A percentile compares a stretch with the other conserved stretches of the same genome.
Evolutionary conservation across 2,888 invertebrate genomes (phyloP).

Genomic region (Boloria selene): DNA sequence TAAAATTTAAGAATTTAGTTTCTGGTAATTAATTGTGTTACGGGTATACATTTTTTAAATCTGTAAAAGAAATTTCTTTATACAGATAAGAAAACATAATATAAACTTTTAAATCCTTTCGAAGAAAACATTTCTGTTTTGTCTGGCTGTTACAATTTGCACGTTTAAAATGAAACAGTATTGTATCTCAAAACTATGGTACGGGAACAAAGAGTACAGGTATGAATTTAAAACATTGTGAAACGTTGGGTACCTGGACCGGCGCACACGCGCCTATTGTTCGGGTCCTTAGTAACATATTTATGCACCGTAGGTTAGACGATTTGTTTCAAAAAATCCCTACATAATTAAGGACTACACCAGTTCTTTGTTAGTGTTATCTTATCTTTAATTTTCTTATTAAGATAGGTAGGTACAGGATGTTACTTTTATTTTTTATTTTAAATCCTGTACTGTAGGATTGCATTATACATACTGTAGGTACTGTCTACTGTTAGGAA

Average conservation of each 20-base stretch:
- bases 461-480: neutral
- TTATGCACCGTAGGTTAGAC: constrained; percentile 1
- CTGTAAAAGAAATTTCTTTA: too few species aligned
- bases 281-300: constrained; percentile 3
- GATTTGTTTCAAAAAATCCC: constrained; percentile 1
- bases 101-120: too few species aligned
- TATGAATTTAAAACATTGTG: constrained; percentile 54
- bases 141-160: constrained; percentile 39
- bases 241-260: constrained; percentile 31
- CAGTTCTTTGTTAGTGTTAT: neutral
- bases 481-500: neutral
- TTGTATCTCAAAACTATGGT: constrained; percentile 47
- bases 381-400: constrained; percentile 15
- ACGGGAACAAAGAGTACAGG: constrained; percentile 60
- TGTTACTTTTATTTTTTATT: neutral
- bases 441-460: neutral
- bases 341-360: neutral
- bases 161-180: constrained; percentile 38
- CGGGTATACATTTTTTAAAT: too few species aligned
- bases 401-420: neutral
- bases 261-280: constrained; percentile 29
- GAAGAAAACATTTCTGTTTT: constrained; percentile 36
- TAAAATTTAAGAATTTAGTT: too few species aligned
- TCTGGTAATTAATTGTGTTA: too few species aligned
- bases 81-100: too few species aligned